phyloP scores from a whole-genome alignment of 1,140 invertebrate species.

The Aphis gossypii region DNA sequence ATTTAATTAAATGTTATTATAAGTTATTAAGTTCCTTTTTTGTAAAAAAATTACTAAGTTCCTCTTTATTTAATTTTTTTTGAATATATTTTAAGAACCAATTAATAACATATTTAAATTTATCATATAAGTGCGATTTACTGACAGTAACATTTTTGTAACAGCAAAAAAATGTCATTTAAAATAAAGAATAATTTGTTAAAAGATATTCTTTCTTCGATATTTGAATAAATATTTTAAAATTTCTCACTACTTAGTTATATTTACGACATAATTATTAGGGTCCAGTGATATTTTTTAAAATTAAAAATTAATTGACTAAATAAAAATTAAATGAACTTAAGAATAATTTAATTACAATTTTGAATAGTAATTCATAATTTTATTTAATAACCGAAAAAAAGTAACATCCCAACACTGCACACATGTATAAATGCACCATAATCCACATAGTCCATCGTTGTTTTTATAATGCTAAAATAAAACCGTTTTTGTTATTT shows the following conservation, averaged over 20 bases:
- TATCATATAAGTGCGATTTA: neutral
- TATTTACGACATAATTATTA: neutral
- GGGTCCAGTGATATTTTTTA: neutral
- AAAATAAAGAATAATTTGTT: no score
- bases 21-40: neutral
- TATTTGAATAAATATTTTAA: no score
- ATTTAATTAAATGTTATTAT: neutral
- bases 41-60: neutral
- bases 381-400: neutral
- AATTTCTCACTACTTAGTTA: neutral
- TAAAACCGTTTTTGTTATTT: neutral
- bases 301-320: neutral
- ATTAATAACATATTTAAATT: neutral
- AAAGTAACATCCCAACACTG: neutral
- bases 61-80: neutral
- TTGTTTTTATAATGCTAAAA: neutral
- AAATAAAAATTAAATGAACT: neutral
- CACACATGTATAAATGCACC: neutral
- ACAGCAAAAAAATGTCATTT: neutral
- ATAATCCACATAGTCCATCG: neutral
- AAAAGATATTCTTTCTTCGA: no score
- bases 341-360: neutral
- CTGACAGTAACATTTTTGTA: neutral
- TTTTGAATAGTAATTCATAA: neutral
- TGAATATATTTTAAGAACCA: neutral